Evolutionary conservation across 2,888 invertebrate genomes (phyloP), one percentile per base, ranked within the genome.

Genomic region (Apoderus coryli): DNA sequence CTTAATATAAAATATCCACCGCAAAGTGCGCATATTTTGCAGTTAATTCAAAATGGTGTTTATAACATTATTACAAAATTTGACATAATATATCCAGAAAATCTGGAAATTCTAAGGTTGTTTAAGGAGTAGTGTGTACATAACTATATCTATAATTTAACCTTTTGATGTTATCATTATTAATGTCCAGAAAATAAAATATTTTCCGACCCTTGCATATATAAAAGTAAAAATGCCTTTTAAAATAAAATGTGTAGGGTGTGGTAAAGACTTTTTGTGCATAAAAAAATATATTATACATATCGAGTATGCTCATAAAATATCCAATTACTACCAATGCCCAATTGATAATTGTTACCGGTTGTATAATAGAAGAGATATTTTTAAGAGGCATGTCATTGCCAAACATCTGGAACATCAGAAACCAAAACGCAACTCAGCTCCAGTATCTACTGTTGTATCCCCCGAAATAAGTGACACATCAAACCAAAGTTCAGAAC

Each of bases 221-320:
- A n/a, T n/a, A n/a, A n/a, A n/a, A n/a, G n/a, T n/a, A n/a, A n/a
- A n/a, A n/a, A n/a, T n/a, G n/a, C n/a, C 16, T 14, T 26, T 26
- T 10, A 26, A 16, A 4, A 31, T 31, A 27, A 31, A 31, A 10
- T 32, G 32, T 28, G 2, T 3, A 2, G 2, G 9, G 3, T 32
- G 32, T 11, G 27, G 22, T 2, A 32, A 28, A 29, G n/a, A 10
- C 14, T 27, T 32, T 22, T 11, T 10, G 3, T 7, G 11, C 10
- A 16, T 27, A 13, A 22, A 27, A 9, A 32, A 32, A 16, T 32
- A 16, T 22, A 16, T 32, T 2, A 12, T 32, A 3, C 28, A 32
- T 32, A n/a, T 28, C 10, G 24, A 32, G 7, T 28, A 11, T 32
- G 15, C 13, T 2, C 27, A 32, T 32, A 7, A 22, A 14, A 14